Evolutionary conservation across 2,113 vertebrate genomes (phyloP).

Genomic region (Oceanodroma tethys): DNA sequence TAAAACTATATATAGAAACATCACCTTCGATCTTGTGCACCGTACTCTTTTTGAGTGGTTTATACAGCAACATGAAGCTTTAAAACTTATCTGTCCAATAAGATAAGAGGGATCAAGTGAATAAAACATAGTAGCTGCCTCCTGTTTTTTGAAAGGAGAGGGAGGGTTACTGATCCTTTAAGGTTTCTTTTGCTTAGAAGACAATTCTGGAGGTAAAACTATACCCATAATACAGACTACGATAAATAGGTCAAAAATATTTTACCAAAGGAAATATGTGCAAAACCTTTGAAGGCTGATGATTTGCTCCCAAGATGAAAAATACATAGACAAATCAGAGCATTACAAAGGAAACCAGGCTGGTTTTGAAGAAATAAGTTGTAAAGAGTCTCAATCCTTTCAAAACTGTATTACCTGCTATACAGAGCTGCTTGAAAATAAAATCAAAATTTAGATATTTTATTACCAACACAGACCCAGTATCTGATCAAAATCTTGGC

Average conservation of each 20-base stretch:
- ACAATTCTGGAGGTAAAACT: neutral
- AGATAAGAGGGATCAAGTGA: neutral
- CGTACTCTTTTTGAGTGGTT: neutral
- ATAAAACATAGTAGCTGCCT: neutral
- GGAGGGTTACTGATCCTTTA: neutral
- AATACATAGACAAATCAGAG: neutral
- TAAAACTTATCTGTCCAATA: conserved; percentile 1
- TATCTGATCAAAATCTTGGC: neutral
- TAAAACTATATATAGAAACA: neutral
- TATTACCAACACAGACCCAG: neutral
- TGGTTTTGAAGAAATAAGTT: neutral
- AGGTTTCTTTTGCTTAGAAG: neutral
- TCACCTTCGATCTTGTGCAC: neutral
- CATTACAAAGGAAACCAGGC: neutral
- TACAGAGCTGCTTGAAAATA: neutral
- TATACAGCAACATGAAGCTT: neutral
- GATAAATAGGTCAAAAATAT: neutral
- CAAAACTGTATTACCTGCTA: neutral
- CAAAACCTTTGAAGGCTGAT: neutral
- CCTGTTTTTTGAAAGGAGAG: neutral
- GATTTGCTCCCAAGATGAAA: neutral
- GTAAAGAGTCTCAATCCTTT: neutral
- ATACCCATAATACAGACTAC: neutral
- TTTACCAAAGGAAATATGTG: neutral
- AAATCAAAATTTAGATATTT: neutral